Evolutionary conservation across 2,888 invertebrate species (phyloP), one percentile per base, ranked within the genome.

Genomic region (Prosopocoilus inquinatus): DNA sequence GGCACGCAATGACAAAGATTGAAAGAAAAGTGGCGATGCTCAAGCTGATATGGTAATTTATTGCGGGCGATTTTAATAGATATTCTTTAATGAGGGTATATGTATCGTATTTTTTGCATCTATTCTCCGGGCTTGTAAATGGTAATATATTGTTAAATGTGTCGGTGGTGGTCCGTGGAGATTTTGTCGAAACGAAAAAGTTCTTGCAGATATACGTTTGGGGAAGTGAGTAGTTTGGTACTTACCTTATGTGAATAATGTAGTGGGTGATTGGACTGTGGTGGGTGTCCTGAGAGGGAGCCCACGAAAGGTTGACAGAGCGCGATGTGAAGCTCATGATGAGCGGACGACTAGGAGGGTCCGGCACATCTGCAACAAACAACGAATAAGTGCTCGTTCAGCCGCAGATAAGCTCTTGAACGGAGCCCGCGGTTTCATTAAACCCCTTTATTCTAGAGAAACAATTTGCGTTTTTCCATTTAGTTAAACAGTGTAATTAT

Each of bases 241-340:
- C 84, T 85, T 81, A 89, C 88, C 87, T 83, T 65, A 84, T 84
- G 75, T 86, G 84, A 74, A 89, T 86, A 76, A 88, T 81, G 78
- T 89, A 89, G 78, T 88, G 84, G 66, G 82, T 81, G 70, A 89
- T 84, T 60, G 84, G 82, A 70, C 85, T 84, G 80, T 86, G 84
- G 74, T 88, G 85, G 59, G 83, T 81, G 76, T 87, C 83, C 67
- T 83, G 83, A 62, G 87, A 85, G 57, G 86, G 84, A 55, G 88
- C 86, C 89, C 89, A 89, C 51, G 88, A 88, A 68, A 89, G 79
- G 77, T 87, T 87, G 69, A 87, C 87, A 39, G 86, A 84, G 65
- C 88, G 82, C 62, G 88, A 88, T 60, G 88, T 87, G 78, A 88
- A 89, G 75, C 83, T 84, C 77, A 84, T 83, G 73, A 88, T 82